Evolutionary conservation across 1,140 invertebrate species (phyloP).

Genomic region (Cyphomyrmex costatus): DNA sequence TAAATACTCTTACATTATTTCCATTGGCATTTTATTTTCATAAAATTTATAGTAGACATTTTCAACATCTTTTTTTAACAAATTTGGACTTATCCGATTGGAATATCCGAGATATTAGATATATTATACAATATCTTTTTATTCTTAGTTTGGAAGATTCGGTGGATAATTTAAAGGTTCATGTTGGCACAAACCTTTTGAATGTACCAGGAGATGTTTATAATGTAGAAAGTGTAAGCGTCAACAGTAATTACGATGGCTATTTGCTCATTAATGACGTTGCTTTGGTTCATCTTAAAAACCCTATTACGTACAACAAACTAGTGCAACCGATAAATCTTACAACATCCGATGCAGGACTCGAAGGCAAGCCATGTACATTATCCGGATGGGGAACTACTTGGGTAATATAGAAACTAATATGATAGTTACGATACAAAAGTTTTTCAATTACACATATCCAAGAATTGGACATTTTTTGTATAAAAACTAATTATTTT

Average conservation of each 20-base stretch:
- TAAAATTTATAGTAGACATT: background rate
- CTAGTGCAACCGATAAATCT: slow-evolving; percentile 71
- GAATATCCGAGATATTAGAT: too few species aligned
- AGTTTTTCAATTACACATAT: background rate
- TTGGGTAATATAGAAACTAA: slow-evolving; percentile 21
- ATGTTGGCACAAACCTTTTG: slow-evolving; percentile 47
- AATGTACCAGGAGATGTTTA: slow-evolving; percentile 60
- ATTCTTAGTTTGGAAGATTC: background rate
- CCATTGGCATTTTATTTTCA: too few species aligned
- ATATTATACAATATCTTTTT: background rate
- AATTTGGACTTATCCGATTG: too few species aligned
- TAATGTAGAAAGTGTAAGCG: slow-evolving; percentile 52
- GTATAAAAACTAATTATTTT: background rate
- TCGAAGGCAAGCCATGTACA: background rate
- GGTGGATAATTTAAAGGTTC: background rate
- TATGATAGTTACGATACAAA: background rate
- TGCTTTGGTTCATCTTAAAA: slow-evolving; percentile 80
- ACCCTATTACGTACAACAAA: slow-evolving; percentile 61
- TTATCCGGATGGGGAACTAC: slow-evolving; percentile 84
- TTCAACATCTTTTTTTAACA: background rate
- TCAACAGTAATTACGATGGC: slow-evolving; percentile 76
- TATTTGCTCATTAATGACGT: slow-evolving; percentile 81
- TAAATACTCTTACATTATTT: too few species aligned
- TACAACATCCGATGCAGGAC: background rate
- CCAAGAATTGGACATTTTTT: background rate